A percentile compares a stretch with the other conserved stretches of the same genome.
Evolutionary conservation across 2,888 invertebrate species (phyloP).

Genomic region (Petrolisthes manimaculis): DNA sequence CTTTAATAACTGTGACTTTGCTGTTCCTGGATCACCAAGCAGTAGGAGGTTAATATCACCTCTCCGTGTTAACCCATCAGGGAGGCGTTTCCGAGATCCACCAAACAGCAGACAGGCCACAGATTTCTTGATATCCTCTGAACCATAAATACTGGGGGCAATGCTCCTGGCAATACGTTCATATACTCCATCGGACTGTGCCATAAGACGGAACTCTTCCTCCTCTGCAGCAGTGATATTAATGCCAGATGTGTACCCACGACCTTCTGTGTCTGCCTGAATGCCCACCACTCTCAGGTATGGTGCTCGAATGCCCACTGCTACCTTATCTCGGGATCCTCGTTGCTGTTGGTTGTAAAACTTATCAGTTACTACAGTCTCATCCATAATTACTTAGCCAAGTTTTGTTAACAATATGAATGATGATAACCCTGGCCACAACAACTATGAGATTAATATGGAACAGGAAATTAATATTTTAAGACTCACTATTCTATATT

Average conservation of each 20-base stretch:
- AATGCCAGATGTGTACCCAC: conserved; percentile 73
- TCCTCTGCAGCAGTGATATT: conserved; percentile 76
- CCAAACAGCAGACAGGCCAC: conserved; percentile 95
- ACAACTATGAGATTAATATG: background rate
- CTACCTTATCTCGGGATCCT: conserved; percentile 81
- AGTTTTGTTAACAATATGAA: background rate
- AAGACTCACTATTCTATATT: too few species aligned
- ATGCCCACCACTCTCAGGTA: conserved; percentile 96
- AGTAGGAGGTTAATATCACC: conserved; percentile 97
- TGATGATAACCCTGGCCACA: background rate
- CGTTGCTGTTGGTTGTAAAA: conserved; percentile 70
- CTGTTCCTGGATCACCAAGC: conserved; percentile 98
- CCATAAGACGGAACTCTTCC: conserved; percentile 85
- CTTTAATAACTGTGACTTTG: conserved; percentile 97
- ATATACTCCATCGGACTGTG: conserved; percentile 87
- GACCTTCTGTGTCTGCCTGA: conserved; percentile 84
- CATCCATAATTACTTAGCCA: background rate
- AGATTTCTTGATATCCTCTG: conserved; percentile 94
- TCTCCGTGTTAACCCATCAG: conserved; percentile 93
- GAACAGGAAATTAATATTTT: too few species aligned
- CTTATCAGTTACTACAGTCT: background rate
- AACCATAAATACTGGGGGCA: conserved; percentile 97
- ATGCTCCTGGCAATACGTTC: conserved; percentile 90
- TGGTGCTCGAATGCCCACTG: conserved; percentile 92
- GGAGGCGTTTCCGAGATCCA: conserved; percentile 88